Evolutionary conservation across 2,113 vertebrate genomes (phyloP), one percentile per base, ranked within the genome.

Genomic region (Caracal caracal): DNA sequence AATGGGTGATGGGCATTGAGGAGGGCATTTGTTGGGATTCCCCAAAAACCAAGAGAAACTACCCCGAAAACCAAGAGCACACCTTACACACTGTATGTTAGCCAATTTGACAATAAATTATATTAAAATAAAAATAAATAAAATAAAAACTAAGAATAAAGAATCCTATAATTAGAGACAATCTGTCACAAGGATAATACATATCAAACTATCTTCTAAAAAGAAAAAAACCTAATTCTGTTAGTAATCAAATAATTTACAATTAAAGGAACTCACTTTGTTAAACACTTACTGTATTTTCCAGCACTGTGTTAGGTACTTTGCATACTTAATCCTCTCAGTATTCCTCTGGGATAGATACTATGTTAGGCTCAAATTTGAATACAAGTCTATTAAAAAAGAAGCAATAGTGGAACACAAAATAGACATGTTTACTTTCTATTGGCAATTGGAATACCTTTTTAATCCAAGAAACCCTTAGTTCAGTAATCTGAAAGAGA

Each of bases 351-450:
- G 6, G 93, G 51, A 22, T 79, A 63, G 28, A 66, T n/a, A 73
- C 22, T 68, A 28, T 53, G 3, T 78, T 93, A 81, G 82, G 15
- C 8, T 91, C 56, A 78, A 56, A 22, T 80, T 73, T 68, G 20
- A 85, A 53, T 89, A 33, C 59, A 82, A 82, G 30, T 26, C 30
- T 43, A 10, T 61, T 73, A 93, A 20, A 65, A 59, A 49, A 33
- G 51, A 94, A 81, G 53, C 28, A 66, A 1, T 92, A 49, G 43
- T 79, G 51, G n/a, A 40, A 63, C 4, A 24, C 68, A 40, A 6
- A 75, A 51, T 93, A 88, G 40, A 59, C n/a, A 53, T 22, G 5
- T 51, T 95, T 88, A 56, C 65, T 91, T 95, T 95, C 51, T 94
- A 3, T 88, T 71, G 10, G 19, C 73, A 30, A 43, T 47, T 90